Conservation (phyloP, 2,888 invertebrate genomes). For the Mythimna ferrago region DNA sequence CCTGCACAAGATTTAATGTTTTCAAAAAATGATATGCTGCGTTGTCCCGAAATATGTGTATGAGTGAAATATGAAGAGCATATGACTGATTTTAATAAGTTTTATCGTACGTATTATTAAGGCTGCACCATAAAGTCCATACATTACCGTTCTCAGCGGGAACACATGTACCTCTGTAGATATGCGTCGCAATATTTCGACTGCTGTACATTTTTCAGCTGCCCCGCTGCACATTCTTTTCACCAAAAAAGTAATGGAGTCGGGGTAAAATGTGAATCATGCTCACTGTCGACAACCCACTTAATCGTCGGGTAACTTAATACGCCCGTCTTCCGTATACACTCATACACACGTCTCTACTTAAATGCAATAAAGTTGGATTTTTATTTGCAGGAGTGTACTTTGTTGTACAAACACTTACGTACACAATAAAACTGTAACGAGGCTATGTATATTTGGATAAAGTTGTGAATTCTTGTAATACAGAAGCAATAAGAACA, state of each 20-base stretch:
- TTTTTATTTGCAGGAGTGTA: slow-evolving; percentile 66
- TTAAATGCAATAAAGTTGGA: slow-evolving; percentile 66
- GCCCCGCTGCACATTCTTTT: slow-evolving; percentile 65
- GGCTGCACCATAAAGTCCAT: slow-evolving; percentile 29
- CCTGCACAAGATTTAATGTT: background rate
- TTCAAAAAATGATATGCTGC: background rate
- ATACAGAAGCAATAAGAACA: slow-evolving; percentile 33
- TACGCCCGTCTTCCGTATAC: slow-evolving; percentile 74
- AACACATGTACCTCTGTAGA: slow-evolving; percentile 47
- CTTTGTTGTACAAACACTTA: slow-evolving; percentile 63
- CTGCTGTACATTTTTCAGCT: slow-evolving; percentile 64
- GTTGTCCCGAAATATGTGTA: background rate
- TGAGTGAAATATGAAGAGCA: slow-evolving; percentile 19
- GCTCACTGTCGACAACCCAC: slow-evolving; percentile 74
- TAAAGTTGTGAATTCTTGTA: slow-evolving; percentile 41
- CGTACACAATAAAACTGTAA: slow-evolving; percentile 66
- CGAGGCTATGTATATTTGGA: slow-evolving; percentile 60
- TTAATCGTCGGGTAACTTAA: slow-evolving; percentile 79
- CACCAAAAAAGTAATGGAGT: slow-evolving; percentile 66
- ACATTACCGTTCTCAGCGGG: slow-evolving; percentile 52
- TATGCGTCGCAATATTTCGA: slow-evolving; percentile 58
- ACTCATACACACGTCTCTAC: slow-evolving; percentile 50
- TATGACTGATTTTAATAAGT: slow-evolving; percentile 20
- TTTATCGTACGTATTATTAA: slow-evolving; percentile 37
- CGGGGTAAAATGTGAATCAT: slow-evolving; percentile 79